Evolutionary conservation across 2,888 invertebrate genomes (phyloP).

Genomic region (Syritta pipiens): DNA sequence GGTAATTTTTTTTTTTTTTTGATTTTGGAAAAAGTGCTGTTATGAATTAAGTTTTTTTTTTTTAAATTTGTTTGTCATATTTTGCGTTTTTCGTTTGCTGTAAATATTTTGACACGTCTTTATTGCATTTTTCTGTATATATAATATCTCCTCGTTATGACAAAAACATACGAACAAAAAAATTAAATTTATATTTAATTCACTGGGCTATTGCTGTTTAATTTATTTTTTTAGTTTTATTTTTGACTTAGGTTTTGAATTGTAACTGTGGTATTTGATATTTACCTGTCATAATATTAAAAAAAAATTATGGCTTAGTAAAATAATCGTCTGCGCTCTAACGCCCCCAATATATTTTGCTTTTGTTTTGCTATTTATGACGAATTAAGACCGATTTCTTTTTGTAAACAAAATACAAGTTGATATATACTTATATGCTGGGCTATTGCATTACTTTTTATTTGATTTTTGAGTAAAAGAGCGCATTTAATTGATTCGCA

Average conservation of each 20-base stretch:
- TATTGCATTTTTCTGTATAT: no score
- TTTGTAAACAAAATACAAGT: no score
- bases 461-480: constrained; percentile 12
- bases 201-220: constrained; percentile 75
- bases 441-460: constrained; percentile 70
- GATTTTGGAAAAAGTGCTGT: constrained; percentile 8
- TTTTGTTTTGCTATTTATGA: no score
- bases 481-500: not conserved
- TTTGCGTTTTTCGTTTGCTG: constrained; percentile 79
- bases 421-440: constrained; percentile 50
- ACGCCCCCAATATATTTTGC: not conserved
- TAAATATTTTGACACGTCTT: no score
- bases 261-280: no score
- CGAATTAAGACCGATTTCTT: no score
- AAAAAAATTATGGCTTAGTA: no score
- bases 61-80: constrained; percentile 17
- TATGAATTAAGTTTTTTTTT: constrained; percentile 6
- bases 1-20: constrained; percentile 1
- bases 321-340: constrained; percentile 29
- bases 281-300: no score
- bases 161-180: not conserved
- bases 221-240: constrained; percentile 20
- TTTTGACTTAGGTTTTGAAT: no score
- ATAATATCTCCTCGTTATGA: no score
- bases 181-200: constrained; percentile 60